A percentile compares a stretch with the other conserved stretches of the same genome.
These are phyloP conservation scores for Drosophila azteca DNA, from an alignment of 1,140 invertebrate genomes.

Conservation along the genomic window DNA sequence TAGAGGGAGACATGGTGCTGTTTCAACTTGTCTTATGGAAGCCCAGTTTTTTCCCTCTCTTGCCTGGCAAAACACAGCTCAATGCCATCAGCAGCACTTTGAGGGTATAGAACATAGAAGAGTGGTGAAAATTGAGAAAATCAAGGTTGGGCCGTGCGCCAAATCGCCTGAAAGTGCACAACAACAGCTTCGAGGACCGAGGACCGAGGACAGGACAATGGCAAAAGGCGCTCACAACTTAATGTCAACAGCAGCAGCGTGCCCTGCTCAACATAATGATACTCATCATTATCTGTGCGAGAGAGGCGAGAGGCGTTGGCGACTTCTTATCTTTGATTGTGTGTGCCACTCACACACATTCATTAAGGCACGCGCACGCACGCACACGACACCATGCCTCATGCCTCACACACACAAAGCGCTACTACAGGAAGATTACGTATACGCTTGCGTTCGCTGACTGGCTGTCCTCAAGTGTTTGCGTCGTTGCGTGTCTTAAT, in stretches of 20 bases:
- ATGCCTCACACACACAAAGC: no score
- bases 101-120: no score
- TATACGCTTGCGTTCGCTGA: conserved; percentile 36
- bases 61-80: background rate
- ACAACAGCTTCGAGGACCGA: conserved; percentile 14
- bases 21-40: no score
- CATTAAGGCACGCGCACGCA: conserved; percentile 72
- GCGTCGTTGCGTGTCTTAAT: conserved; percentile 17
- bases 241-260: conserved; percentile 59
- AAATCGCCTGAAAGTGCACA: conserved; percentile 69
- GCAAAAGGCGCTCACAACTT: conserved; percentile 34
- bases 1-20: no score
- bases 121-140: conserved; percentile 27
- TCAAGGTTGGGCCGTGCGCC: conserved; percentile 53
- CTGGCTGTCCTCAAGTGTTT: conserved; percentile 61
- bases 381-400: conserved; percentile 47
- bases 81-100: no score
- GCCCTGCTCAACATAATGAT: conserved; percentile 65
- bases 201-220: conserved; percentile 45
- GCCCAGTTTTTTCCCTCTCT: no score
- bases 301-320: background rate
- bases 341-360: conserved; percentile 48
- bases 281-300: conserved; percentile 70
- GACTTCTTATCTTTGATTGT: conserved; percentile 53
- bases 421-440: conserved; percentile 53